Evolutionary conservation across 2,113 vertebrate species (phyloP), one percentile per base, ranked within the genome.

Genomic region (Felis chaus): DNA sequence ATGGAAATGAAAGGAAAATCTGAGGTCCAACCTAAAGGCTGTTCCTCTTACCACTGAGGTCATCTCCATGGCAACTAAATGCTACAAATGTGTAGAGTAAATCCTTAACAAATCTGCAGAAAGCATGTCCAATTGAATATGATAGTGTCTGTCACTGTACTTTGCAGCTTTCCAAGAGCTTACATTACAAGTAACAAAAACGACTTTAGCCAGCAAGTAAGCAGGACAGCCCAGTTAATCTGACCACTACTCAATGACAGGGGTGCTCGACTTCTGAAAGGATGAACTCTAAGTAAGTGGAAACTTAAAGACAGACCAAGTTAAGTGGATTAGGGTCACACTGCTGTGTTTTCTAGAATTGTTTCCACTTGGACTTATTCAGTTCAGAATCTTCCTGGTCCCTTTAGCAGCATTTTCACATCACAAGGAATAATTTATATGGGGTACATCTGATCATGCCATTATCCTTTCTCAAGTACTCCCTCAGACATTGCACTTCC

Each of bases 1-100:
- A 99, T 99, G 99, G 99, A 99, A 99, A 99, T 98, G 98, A 99
- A 99, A 99, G 98, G 98, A 98, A 99, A 99, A 99, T 99, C 98
- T 98, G 98, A 99, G 99, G 99, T 98, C 98, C 98, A 98, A 98
- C 98, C 99, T 99, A 99, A 99, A 99, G 99, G 98, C 98, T 97
- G 97, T 98, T 99, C 98, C 97, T 98, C 98, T 99, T 98, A 98
- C 98, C 98, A 98, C 98, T 39, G 97, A 98, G 99, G 98, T 99
- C 98, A 98, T 98, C 97, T 96, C 98, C 98, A 99, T 98, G 98
- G 98, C 96, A 99, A 99, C 98, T 97, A 98, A 98, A 99, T 96
- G 98, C 98, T 98, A 98, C 98, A 98, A 98, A 98, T 98, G 98
- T 98, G 98, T 98, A 96, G 97, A 98, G 97, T 98, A 98, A 99